Percentiles rank a stretch among this genome's conserved stretches.
Evolutionary conservation across 2,797 vertebrate genomes (phyloP).

Genomic region (Chiloscyllium punctatum): DNA sequence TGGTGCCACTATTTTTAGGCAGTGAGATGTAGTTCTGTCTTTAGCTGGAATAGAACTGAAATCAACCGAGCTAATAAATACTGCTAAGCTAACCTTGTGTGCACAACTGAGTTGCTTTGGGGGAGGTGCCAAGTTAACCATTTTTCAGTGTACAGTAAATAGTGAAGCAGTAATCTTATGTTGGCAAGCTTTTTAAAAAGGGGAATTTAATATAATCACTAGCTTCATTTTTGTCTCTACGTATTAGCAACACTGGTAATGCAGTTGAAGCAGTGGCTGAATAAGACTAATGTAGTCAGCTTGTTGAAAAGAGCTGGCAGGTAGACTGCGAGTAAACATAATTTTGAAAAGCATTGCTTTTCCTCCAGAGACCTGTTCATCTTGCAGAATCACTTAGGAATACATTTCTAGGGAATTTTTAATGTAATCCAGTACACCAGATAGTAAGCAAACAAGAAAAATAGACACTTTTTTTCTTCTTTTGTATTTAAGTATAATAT

Average conservation of each 20-base stretch:
- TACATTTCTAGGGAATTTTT: slow-evolving; percentile 17
- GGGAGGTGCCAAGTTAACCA: neutral
- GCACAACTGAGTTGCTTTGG: neutral
- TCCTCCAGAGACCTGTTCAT: slow-evolving; percentile 12
- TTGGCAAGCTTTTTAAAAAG: neutral
- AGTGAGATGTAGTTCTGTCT: neutral
- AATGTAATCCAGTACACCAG: neutral
- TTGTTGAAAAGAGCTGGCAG: slow-evolving; percentile 12
- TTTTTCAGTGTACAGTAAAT: neutral
- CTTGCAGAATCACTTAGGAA: neutral
- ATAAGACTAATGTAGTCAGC: neutral
- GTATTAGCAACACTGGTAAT: neutral
- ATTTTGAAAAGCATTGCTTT: slow-evolving; percentile 28
- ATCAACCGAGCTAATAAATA: neutral
- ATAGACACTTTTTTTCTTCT: neutral
- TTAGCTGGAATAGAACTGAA: neutral
- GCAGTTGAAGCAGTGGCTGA: neutral
- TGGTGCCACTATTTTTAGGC: neutral
- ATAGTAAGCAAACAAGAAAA: slow-evolving; percentile 32
- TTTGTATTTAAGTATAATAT: neutral
- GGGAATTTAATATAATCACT: neutral
- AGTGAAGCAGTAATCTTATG: neutral
- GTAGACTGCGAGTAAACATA: slow-evolving; percentile 25
- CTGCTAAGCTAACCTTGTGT: neutral
- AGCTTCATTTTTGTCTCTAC: neutral